A percentile compares a stretch with the other conserved stretches of the same genome.
phyloP scores from a whole-genome alignment of 2,113 vertebrate species.

The Dasyprocta punctata region DNA sequence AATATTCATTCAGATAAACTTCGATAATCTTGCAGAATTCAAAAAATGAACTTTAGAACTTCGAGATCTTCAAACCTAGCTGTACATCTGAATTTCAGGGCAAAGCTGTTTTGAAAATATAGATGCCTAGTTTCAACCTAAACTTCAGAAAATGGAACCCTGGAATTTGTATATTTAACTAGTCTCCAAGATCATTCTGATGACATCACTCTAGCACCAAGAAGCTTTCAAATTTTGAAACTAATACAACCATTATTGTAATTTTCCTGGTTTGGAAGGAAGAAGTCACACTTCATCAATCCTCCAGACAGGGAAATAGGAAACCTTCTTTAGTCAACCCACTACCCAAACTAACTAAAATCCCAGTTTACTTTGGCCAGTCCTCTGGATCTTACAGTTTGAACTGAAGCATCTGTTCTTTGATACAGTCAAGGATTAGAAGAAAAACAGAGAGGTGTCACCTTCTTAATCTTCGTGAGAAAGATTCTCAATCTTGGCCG shows the following conservation, averaged over 20 bases:
- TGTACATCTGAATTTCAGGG: not conserved
- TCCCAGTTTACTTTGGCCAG: not conserved
- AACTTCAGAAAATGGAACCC: not conserved
- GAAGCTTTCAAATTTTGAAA: not conserved
- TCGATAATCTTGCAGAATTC: constrained; percentile 38
- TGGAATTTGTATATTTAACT: not conserved
- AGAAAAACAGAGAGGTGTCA: not conserved
- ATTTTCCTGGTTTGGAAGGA: not conserved
- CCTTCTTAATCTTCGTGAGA: not conserved
- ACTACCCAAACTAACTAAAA: constrained; percentile 11
- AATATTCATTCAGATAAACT: constrained; percentile 17
- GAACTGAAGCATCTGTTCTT: not conserved
- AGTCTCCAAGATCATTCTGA: not conserved
- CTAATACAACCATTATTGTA: not conserved
- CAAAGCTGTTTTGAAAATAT: not conserved
- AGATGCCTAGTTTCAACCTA: not conserved
- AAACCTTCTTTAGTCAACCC: not conserved
- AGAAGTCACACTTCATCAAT: not conserved
- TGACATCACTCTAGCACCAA: not conserved
- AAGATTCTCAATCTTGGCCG: not conserved
- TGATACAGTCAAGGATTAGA: not conserved
- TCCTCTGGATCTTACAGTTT: not conserved
- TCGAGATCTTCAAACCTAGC: not conserved
- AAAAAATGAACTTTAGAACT: constrained; percentile 11
- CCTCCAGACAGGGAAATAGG: not conserved